These are phyloP conservation scores for Pristionchus mayeri DNA, from an alignment of 2,888 invertebrate species.

Conservation along the genomic window DNA sequence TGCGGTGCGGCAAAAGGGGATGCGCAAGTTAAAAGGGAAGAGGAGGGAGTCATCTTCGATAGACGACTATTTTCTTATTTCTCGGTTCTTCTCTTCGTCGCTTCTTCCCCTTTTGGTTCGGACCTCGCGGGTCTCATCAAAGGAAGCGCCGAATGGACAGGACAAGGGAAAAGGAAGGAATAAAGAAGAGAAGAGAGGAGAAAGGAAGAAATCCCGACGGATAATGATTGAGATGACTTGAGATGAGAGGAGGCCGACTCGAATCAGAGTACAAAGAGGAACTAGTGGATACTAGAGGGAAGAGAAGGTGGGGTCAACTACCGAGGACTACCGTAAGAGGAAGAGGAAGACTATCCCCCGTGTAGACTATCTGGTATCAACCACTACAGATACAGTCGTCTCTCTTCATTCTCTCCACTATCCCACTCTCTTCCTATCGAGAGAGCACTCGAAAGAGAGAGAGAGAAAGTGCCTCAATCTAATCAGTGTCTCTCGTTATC, in stretches of 20 bases:
- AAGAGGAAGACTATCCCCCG: neutral
- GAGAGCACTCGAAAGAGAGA: neutral
- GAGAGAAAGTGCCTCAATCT: neutral
- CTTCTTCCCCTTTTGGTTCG: neutral
- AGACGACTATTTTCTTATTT: neutral
- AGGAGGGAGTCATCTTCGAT: neutral
- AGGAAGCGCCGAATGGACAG: neutral
- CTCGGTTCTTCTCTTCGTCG: neutral
- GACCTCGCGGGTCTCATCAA: neutral
- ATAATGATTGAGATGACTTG: slow-evolving; percentile 31
- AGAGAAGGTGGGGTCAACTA: slow-evolving; percentile 27
- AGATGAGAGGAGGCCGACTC: slow-evolving; percentile 1
- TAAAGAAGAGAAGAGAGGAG: neutral
- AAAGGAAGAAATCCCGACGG: slow-evolving; percentile 22
- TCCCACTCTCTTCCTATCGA: too few relatives aligned
- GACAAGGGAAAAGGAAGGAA: neutral
- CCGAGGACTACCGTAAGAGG: slow-evolving; percentile 16
- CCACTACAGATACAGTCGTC: slow-evolving; percentile 16
- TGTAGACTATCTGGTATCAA: neutral
- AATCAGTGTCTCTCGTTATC: slow-evolving; percentile 20
- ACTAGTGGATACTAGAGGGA: slow-evolving; percentile 11
- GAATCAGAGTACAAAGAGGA: neutral
- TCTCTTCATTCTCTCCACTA: too few relatives aligned
- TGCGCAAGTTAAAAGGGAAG: too few relatives aligned
- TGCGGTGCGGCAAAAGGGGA: slow-evolving; percentile 1